Evolutionary conservation across 2,797 vertebrate species (phyloP).

Genomic region (Falco rusticolus): DNA sequence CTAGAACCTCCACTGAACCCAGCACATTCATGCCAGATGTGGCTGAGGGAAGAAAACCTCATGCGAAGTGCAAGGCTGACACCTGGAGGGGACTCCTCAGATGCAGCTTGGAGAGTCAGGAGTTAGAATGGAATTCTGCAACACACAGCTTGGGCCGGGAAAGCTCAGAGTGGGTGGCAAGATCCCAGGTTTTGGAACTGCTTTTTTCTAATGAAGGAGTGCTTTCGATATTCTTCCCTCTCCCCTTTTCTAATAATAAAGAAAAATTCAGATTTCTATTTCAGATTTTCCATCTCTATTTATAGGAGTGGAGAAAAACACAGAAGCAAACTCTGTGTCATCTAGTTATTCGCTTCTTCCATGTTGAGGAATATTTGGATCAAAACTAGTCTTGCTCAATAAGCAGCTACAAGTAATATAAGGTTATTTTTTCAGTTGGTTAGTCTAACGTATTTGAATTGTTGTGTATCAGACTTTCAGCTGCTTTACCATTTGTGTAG

Average conservation of each 20-base stretch:
- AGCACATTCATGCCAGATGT: background rate
- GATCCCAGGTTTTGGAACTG: background rate
- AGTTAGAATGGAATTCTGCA: background rate
- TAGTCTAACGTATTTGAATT: background rate
- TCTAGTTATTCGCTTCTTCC: background rate
- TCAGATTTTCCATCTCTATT: background rate
- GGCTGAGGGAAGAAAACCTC: background rate
- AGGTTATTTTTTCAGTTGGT: background rate
- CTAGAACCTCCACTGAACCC: background rate
- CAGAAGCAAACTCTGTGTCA: background rate
- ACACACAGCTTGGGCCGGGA: background rate
- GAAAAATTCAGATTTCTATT: background rate
- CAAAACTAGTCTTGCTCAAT: background rate
- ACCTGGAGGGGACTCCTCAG: conserved; percentile 66
- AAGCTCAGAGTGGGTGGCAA: background rate
- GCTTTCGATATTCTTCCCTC: background rate
- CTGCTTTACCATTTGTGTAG: background rate
- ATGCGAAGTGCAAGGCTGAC: conserved; percentile 71
- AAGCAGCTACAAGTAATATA: background rate
- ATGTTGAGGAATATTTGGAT: background rate
- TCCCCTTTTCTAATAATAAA: background rate
- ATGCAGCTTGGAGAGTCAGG: background rate
- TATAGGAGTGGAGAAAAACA: background rate
- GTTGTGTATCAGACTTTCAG: background rate
- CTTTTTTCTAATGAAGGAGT: background rate